Evolutionary conservation across 1,140 invertebrate species (phyloP), one percentile per base, ranked within the genome.

Genomic region (Gerris buenoi): DNA sequence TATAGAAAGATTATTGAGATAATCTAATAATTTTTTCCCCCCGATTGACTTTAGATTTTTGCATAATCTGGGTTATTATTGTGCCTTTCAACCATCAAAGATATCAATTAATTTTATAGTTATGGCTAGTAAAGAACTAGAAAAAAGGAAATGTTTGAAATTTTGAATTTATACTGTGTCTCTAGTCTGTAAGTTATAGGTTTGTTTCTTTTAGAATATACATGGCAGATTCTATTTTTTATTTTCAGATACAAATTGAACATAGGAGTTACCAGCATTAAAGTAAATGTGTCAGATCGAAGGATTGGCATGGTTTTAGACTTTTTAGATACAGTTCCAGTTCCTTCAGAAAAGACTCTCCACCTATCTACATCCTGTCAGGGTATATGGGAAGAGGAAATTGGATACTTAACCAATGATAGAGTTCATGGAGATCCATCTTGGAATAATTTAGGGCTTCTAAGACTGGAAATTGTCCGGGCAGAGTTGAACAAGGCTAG

Each of bases 211-310:
- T n/a, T n/a, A n/a, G n/a, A n/a, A n/a, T n/a, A n/a, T n/a, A n/a
- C n/a, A n/a, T n/a, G n/a, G n/a, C n/a, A n/a, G n/a, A n/a, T n/a
- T n/a, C n/a, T n/a, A n/a, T n/a, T n/a, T n/a, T n/a, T n/a, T n/a
- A n/a, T n/a, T 80, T 80, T 59, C 76, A 89, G 88, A 73, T 84
- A 88, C 69, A 93, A 93, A 79, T 77, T 91, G 23, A 90, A 89
- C 68, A 81, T 89, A 27, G 83, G 83, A 0, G 77, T 91, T 27
- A 85, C 85, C 18, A 85, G 84, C 64, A 67, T 91, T 1, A 90
- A 90, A 71, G 76, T 91, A 15, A 91, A 90, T 75, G 74, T 92
- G 65, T 91, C 89, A 0, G 89, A 92, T 76, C 81, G 84, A 33
- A 84, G 87, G 72, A 79, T 91, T 25, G 79, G 82, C 13, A 73